Evolutionary conservation across 1,140 invertebrate species (phyloP).

Genomic region (Hycleus phaleratus): DNA sequence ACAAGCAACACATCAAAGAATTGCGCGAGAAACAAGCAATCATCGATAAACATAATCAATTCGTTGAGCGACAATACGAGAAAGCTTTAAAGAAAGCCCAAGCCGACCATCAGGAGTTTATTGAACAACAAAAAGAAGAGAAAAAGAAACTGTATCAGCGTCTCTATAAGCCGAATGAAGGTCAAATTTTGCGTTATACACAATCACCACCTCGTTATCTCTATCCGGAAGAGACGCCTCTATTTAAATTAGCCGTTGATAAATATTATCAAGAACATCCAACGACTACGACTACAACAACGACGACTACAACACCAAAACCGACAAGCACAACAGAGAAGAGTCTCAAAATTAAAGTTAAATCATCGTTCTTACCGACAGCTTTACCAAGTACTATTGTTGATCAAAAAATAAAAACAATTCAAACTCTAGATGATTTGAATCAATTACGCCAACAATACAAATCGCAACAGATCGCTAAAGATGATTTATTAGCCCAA

Average conservation of each 20-base stretch:
- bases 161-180: constrained; percentile 33
- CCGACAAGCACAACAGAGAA: constrained; percentile 26
- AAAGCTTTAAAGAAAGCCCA: constrained; percentile 59
- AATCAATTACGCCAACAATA: constrained; percentile 38
- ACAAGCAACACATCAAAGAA: constrained; percentile 52
- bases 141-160: constrained; percentile 41
- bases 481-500: constrained; percentile 59
- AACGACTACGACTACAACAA: constrained; percentile 42
- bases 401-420: constrained; percentile 26
- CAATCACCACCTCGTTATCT: constrained; percentile 34
- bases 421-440: constrained; percentile 35
- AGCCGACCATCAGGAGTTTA: constrained; percentile 54
- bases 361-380: constrained; percentile 27
- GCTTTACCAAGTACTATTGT: constrained; percentile 17
- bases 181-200: constrained; percentile 15
- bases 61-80: constrained; percentile 59
- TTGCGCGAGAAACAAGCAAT: constrained; percentile 55
- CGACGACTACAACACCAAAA: constrained; percentile 34
- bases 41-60: constrained; percentile 61
- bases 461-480: constrained; percentile 40
- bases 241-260: constrained; percentile 43
- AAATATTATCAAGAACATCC: constrained; percentile 47
- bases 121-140: constrained; percentile 48
- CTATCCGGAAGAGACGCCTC: constrained; percentile 40
- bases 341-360: background rate